A percentile compares a stretch with the other conserved stretches of the same genome.
phyloP scores from a whole-genome alignment of 2,888 invertebrate species.

The Gymnoscelis rufifasciata region DNA sequence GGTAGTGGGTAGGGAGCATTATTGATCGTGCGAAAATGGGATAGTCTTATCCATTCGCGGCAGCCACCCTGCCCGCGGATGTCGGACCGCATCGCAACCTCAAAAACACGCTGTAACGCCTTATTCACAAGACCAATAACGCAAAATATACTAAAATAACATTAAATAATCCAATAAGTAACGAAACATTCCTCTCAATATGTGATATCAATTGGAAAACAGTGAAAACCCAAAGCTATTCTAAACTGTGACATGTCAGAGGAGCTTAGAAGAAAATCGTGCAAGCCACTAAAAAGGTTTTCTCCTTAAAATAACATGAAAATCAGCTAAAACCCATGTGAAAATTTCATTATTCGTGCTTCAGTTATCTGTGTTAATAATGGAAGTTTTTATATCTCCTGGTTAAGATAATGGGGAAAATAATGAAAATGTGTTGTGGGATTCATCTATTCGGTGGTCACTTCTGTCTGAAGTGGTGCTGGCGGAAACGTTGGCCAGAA shows the following conservation, averaged over 20 bases:
- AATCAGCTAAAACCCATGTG: constrained; percentile 28
- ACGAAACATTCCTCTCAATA: constrained; percentile 31
- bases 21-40: constrained; percentile 78
- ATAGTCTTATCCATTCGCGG: constrained; percentile 75
- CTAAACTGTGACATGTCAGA: constrained; percentile 39
- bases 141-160: constrained; percentile 19
- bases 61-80: constrained; percentile 70
- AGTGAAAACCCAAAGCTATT: constrained; percentile 28
- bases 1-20: constrained; percentile 78
- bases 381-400: constrained; percentile 60
- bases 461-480: constrained; percentile 70
- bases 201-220: constrained; percentile 30
- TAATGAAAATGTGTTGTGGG: constrained; percentile 56
- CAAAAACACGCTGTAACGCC: constrained; percentile 64
- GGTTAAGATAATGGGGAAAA: constrained; percentile 57
- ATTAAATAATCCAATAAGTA: constrained; percentile 29
- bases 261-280: constrained; percentile 30
- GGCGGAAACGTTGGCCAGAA: constrained; percentile 68
- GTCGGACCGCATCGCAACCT: constrained; percentile 63
- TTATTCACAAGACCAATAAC: constrained; percentile 43
- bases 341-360: constrained; percentile 35
- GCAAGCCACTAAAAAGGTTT: constrained; percentile 13
- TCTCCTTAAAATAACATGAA: constrained; percentile 7
- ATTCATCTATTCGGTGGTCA: constrained; percentile 48
- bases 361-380: constrained; percentile 39